Base-by-base conservation (phyloP, 2,888 invertebrate genomes). In the Phaedon cochleariae region DNA sequence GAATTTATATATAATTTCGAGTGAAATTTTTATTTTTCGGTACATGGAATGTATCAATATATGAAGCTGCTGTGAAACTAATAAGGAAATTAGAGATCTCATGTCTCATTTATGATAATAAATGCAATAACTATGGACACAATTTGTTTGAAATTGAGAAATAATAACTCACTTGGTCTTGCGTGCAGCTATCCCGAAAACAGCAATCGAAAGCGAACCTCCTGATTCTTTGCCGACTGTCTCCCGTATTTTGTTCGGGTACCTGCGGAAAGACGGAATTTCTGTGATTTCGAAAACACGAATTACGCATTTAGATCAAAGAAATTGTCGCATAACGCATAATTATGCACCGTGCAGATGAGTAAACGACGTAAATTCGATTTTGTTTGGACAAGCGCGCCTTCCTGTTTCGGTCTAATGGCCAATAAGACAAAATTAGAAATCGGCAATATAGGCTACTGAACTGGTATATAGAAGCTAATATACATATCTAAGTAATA, bases 171-270 rank as follows among this genome's bases (percentile, higher is more conserved):
- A 84, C 83, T 59, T 86, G 84, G 26, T 85, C 82, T 55, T 83
- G 83, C 1, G 82, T 77, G 41, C 87, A 84, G 29, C 86, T 83
- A 68, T 88, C 87, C 73, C 88, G 86, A 75, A 89, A 90, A 22
- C 89, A 89, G 75, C 87, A 89, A 79, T 90, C 90, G 64, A 90
- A 90, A 70, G 85, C 84, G 79, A 90, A 90, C 69, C 86, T 84
- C 26, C 88, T 85, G 20, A 87, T 85, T 45, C 90, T 86, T 77
- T 89, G 87, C 5, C 90, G 85, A 76, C 90, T 90, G 79, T 90
- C 90, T 4, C 90, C 90, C 0, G 90, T 88, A 77, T 90, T 88
- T 78, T 88, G 88, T 65, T 86, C 83, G 63, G 87, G 88, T 31
- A 90, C 89, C 87, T 90, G 75, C 55, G 75, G 73, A 53, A 52